Conservation (phyloP, 30 jellyfish, hydroid and myxozoan species). For the Morbakka virulenta region DNA sequence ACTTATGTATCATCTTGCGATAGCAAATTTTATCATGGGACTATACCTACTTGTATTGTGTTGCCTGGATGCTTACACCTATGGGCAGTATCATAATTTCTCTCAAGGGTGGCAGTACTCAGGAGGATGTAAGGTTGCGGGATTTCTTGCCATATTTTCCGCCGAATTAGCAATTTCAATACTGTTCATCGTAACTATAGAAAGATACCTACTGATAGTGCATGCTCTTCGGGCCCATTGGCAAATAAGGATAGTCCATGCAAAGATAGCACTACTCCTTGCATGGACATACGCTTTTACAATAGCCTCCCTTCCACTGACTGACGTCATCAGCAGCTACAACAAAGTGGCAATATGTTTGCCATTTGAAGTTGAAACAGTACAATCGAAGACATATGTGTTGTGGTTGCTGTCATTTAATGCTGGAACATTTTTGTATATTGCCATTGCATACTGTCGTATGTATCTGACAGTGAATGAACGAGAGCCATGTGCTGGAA, state of each 20-base stretch:
- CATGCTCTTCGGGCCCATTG: conserved; percentile 71
- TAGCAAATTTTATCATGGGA: conserved; percentile 90
- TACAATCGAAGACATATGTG: conserved; percentile 59
- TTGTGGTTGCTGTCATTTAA: conserved; percentile 70
- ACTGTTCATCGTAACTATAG: conserved; percentile 75
- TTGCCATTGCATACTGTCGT: conserved; percentile 50
- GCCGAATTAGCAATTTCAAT: conserved; percentile 81
- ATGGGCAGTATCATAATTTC: conserved; percentile 71
- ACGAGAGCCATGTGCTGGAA: conserved; percentile 73
- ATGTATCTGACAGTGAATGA: conserved; percentile 72
- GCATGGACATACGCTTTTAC: conserved; percentile 82
- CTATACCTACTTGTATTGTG: conserved; percentile 65
- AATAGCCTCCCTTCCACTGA: conserved; percentile 74
- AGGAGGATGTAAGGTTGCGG: conserved; percentile 92
- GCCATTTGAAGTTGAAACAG: conserved; percentile 69
- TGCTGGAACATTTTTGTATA: conserved; percentile 48
- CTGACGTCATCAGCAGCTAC: conserved; percentile 78
- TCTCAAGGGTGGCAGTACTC: conserved; percentile 87
- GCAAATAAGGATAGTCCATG: conserved; percentile 83
- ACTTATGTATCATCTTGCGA: conserved; percentile 83
- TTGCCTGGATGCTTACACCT: conserved; percentile 85
- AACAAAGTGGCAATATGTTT: conserved; percentile 82
- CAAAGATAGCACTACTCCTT: conserved; percentile 64
- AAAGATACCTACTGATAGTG: conserved; percentile 77
- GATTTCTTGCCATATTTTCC: conserved; percentile 85